Conservation (phyloP, 2,113 vertebrate species). For the Procavia capensis region DNA sequence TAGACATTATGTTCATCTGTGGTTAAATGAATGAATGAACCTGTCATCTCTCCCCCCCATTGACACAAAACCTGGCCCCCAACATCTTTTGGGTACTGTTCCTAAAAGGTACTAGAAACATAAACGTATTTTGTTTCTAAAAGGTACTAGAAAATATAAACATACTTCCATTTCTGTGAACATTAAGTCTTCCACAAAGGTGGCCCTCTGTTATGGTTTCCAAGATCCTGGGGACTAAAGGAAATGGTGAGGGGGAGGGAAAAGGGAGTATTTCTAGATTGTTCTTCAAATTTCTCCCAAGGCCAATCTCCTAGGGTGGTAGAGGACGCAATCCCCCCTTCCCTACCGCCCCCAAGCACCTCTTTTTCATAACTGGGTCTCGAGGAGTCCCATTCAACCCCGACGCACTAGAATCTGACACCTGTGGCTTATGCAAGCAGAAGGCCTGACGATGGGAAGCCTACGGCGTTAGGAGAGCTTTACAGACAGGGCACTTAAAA, state of each 20-base stretch:
- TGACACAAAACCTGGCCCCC: background rate
- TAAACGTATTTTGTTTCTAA: background rate
- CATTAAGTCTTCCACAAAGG: background rate
- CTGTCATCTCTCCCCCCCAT: background rate
- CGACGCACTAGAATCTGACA: conserved; percentile 47
- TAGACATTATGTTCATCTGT: background rate
- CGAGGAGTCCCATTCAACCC: background rate
- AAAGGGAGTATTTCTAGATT: background rate
- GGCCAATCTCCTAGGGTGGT: background rate
- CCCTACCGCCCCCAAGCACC: background rate
- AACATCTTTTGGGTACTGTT: background rate
- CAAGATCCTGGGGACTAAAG: background rate
- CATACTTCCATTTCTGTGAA: conserved; percentile 7
- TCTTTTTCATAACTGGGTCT: background rate
- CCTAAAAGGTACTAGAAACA: background rate
- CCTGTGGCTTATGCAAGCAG: conserved; percentile 67
- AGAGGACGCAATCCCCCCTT: background rate
- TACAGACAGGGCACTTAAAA: background rate
- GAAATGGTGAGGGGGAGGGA: background rate
- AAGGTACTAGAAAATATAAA: background rate
- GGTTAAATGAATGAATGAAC: background rate
- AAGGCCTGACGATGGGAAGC: background rate
- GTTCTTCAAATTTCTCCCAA: background rate
- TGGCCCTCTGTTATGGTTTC: conserved; percentile 47
- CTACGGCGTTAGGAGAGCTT: background rate